These are phyloP conservation scores for Plecturocebus donacophilus DNA, from an alignment of 2,113 vertebrate genomes.

Conservation along the genomic window DNA sequence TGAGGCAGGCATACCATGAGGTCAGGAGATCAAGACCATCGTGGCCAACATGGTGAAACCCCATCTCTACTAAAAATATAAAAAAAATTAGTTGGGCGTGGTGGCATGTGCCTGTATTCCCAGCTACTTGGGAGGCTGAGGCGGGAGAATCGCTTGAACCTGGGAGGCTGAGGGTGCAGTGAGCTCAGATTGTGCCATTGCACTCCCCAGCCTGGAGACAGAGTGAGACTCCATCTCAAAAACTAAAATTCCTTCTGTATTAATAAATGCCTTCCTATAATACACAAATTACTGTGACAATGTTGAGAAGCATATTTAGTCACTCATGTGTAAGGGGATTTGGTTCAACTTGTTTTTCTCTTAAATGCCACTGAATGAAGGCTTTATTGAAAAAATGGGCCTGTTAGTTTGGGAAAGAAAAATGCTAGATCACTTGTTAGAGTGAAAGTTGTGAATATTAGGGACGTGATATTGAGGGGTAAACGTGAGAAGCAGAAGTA, in stretches of 20 bases:
- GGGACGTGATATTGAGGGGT: background rate
- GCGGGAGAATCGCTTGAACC: no score
- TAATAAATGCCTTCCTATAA: background rate
- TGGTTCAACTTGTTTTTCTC: background rate
- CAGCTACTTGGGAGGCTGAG: no score
- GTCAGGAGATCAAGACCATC: no score
- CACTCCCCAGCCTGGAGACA: no score
- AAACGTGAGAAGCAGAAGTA: background rate
- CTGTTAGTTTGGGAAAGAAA: background rate
- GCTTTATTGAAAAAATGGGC: background rate
- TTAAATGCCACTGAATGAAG: background rate
- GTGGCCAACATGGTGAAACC: no score
- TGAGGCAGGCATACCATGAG: no score
- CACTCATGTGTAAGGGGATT: background rate
- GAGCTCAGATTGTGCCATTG: no score
- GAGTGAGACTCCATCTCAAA: background rate
- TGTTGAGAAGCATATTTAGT: background rate
- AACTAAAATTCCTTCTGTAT: background rate
- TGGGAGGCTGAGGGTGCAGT: no score
- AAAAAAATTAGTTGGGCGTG: no score
- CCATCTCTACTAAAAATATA: no score
- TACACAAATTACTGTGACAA: background rate
- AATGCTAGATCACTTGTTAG: background rate
- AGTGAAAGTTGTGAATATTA: background rate
- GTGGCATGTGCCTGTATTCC: no score